Conservation (phyloP, 2,797 vertebrate genomes). For the Hippocampus kuda region DNA sequence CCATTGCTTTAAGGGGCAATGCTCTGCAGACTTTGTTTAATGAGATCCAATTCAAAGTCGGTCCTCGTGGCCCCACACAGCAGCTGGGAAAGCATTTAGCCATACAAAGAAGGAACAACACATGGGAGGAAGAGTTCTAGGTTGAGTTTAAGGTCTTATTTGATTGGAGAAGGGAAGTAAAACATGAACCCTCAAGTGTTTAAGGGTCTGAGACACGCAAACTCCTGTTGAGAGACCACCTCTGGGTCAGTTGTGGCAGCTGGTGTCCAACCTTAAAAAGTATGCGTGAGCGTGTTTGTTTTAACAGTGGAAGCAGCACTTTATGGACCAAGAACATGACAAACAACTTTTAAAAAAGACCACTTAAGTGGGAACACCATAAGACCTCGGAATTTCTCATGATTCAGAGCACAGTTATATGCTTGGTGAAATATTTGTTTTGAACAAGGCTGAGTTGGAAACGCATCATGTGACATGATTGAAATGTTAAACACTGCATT, state of each 20-base stretch:
- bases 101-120: not conserved
- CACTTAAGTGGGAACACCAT: not conserved
- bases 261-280: conserved; percentile 33
- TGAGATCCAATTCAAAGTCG: conserved; percentile 45
- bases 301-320: conserved; percentile 14
- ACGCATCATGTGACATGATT: not conserved
- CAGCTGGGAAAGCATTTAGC: conserved; percentile 37
- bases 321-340: conserved; percentile 7
- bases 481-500: not conserved
- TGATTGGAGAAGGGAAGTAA: conserved; percentile 4
- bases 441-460: no score
- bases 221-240: conserved; percentile 45
- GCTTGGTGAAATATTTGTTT: no score
- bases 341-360: not conserved
- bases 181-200: conserved; percentile 25
- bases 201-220: conserved; percentile 4
- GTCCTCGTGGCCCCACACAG: conserved; percentile 8
- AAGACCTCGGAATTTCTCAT: not conserved
- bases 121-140: no score
- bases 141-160: not conserved
- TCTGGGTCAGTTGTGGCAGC: conserved; percentile 43
- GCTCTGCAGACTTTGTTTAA: conserved; percentile 30
- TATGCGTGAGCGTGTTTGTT: conserved; percentile 3
- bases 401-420: not conserved
- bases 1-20: conserved; percentile 24